These are phyloP conservation scores for Pterophyllum scalare DNA, from an alignment of 2,113 vertebrate species.

Conservation along the genomic window DNA sequence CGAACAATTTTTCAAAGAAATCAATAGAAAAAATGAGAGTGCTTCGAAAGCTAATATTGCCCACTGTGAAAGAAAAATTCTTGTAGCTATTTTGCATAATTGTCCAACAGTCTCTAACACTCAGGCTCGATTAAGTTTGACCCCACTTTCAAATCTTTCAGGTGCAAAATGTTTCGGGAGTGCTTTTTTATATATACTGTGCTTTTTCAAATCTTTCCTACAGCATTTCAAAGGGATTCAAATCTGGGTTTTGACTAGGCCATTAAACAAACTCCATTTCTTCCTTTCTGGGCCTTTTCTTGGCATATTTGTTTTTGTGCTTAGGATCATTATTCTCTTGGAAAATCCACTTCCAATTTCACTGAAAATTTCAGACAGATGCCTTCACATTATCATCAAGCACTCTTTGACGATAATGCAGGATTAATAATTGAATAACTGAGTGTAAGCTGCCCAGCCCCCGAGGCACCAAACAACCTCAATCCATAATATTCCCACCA, in stretches of 20 bases:
- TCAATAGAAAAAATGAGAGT: neutral
- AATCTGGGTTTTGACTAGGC: neutral
- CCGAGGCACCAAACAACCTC: neutral
- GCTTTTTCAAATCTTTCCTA: neutral
- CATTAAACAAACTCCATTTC: neutral
- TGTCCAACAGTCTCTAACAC: neutral
- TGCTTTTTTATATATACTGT: neutral
- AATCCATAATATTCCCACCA: constrained; percentile 47
- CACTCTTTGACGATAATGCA: neutral
- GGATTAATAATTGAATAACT: neutral
- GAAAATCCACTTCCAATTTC: neutral
- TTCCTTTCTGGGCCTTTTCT: neutral
- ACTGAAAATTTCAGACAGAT: neutral
- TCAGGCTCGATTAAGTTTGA: neutral
- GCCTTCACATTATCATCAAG: neutral
- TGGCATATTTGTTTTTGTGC: neutral
- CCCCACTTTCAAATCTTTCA: neutral
- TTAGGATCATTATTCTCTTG: neutral
- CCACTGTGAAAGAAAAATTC: neutral
- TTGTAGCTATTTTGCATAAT: neutral
- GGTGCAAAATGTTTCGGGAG: too few species aligned
- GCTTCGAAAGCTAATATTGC: neutral
- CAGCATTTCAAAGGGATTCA: neutral
- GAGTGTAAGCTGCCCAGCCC: neutral
- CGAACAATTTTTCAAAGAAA: neutral